Conservation (phyloP, 2,888 invertebrate species). For the Parnassius apollo region DNA sequence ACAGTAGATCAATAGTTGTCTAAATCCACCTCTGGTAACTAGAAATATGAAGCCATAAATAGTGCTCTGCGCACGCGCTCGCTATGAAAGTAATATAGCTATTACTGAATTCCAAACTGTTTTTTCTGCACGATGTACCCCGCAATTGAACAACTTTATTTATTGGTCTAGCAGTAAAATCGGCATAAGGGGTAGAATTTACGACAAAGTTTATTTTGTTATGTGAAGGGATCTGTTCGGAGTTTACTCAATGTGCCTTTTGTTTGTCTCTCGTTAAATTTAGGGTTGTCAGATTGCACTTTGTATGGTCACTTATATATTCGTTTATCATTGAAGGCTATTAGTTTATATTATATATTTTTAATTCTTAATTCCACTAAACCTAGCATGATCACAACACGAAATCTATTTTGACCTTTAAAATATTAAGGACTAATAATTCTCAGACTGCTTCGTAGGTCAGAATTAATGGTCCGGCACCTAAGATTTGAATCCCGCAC, state of each 20-base stretch:
- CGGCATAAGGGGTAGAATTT: slow-evolving; percentile 64
- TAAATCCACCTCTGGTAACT: slow-evolving; percentile 58
- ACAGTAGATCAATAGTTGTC: slow-evolving; percentile 52
- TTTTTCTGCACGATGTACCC: slow-evolving; percentile 44
- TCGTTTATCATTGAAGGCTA: background rate
- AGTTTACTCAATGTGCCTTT: slow-evolving; percentile 61
- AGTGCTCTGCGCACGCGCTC: slow-evolving; percentile 53
- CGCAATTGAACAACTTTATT: slow-evolving; percentile 72
- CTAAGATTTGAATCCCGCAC: too few relatives aligned
- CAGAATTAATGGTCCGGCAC: too few relatives aligned
- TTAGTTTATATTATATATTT: too few relatives aligned
- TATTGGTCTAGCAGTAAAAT: slow-evolving; percentile 71
- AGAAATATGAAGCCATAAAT: slow-evolving; percentile 55
- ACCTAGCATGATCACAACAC: too few relatives aligned
- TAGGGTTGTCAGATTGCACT: slow-evolving; percentile 40
- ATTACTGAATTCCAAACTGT: slow-evolving; percentile 50
- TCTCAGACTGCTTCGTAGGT: too few relatives aligned
- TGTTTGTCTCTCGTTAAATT: slow-evolving; percentile 49
- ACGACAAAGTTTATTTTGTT: slow-evolving; percentile 65
- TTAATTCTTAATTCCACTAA: too few relatives aligned
- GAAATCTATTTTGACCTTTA: too few relatives aligned
- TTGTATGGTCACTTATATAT: background rate
- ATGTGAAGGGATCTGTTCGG: slow-evolving; percentile 55
- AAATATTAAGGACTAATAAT: too few relatives aligned
- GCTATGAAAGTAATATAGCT: slow-evolving; percentile 57